Evolutionary conservation across 2,797 vertebrate species (phyloP), one percentile per base, ranked within the genome.

Genomic region (Picus viridis): DNA sequence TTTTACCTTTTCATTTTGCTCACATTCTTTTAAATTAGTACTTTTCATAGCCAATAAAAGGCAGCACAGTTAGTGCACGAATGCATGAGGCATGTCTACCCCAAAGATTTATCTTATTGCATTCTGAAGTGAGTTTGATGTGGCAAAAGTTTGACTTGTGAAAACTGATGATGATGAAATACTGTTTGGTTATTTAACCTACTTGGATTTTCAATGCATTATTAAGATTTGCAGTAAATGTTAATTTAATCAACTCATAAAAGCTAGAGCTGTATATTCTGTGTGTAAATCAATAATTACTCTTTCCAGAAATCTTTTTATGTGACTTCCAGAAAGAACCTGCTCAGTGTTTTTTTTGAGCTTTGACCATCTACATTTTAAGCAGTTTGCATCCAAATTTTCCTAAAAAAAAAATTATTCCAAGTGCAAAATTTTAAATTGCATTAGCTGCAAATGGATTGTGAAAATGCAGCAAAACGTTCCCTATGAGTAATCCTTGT

Each of bases 1-100:
- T 76, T 92, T 93, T 96, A 79, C 58, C 39, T 93, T 94, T 95
- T 91, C 9, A 6, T 45, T 96, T 96, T 93, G 26, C 78, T 81
- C 45, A 9, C 22, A 57, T 58, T 14, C 20, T 83, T 95, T 94
- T 92, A 92, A 96, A 92, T 72, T 12, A 92, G 82, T 62, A 83
- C 7, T 14, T 92, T 94, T 74, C 70, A 30, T 88, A 57, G 36
- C 14, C 49, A 88, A 20, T 73, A 54, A 92, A 51, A 90, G 26
- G 54, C 23, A 39, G 16, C 30, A 10, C 47, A 24, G 6, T 56
- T 86, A 10, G 2, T 61, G 23, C 13, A 1, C 41, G 11, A 64
- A 16, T 7, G 39, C 1, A 2, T 58, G 70, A 58, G 8, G 22
- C 63, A 74, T 77, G 20, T 6, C 2, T n/a, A 61, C 13, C 14